These are phyloP conservation scores for Apogon hyalosoma DNA, from an alignment of 2,797 vertebrate species.

Conservation along the genomic window DNA sequence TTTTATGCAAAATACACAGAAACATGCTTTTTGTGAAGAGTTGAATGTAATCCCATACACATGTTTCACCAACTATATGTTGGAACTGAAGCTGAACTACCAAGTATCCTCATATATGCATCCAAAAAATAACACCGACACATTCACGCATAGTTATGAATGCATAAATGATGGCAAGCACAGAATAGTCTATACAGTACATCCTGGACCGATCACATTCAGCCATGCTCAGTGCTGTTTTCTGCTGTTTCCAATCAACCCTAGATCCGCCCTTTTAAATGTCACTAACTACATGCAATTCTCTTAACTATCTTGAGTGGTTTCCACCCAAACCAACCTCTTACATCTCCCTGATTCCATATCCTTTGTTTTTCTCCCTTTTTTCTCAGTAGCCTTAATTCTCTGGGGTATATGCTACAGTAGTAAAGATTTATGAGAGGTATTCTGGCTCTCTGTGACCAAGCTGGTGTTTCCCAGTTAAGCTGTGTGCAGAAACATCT, in stretches of 20 bases:
- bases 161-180: conserved; percentile 18
- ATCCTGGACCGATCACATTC: conserved; percentile 55
- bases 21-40: no score
- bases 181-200: conserved; percentile 3
- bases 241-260: conserved; percentile 55
- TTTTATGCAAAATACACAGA: no score
- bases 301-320: conserved; percentile 70
- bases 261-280: conserved; percentile 66
- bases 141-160: neutral
- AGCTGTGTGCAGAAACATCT: conserved; percentile 50
- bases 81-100: no score
- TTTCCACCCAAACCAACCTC: conserved; percentile 56
- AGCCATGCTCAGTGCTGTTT: conserved; percentile 70
- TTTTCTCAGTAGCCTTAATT: conserved; percentile 45
- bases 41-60: no score
- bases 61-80: no score
- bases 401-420: conserved; percentile 40
- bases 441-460: conserved; percentile 52
- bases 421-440: conserved; percentile 74
- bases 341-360: conserved; percentile 46
- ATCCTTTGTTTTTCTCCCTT: conserved; percentile 53
- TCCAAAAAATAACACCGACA: conserved; percentile 7
- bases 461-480: conserved; percentile 48
- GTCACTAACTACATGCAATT: conserved; percentile 74
- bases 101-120: neutral